Base-by-base conservation (phyloP, 2,888 invertebrate species). In the Lymantria monacha region DNA sequence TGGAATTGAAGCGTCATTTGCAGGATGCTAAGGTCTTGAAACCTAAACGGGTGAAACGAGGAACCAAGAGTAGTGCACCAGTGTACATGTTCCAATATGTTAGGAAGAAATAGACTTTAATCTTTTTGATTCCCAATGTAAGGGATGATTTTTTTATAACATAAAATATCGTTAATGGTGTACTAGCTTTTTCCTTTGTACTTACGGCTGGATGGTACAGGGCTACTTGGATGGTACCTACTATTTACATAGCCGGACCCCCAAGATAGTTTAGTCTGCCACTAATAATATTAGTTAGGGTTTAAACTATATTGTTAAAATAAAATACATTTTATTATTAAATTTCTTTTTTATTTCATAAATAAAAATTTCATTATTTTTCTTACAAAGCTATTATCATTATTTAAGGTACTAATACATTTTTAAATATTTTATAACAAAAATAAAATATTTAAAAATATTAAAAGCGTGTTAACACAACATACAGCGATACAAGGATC, bases 11-110 rank as follows among this genome's bases (percentile, higher is more conserved):
- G 61, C 92, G 93, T 42, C 92, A 93, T 46, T 76, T 97, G 0
- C 94, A 95, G 61, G 93, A 94, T 60, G 94, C 93, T 46, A 94
- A 93, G 43, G 72, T 91, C 0, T 69, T 94, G 42, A 95, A 94
- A 64, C 96, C 96, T 0, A 95, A 93, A 70, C 88, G 91, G 61
- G 70, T 97, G 0, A 91, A 91, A 49, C 77, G 81, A 7, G 97
- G 93, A 1, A 94, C 95, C 0, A 94, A 94, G 63, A 84, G 92
- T 11, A 79, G 93, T 0, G 94, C 97, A 0, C 95, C 97, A 0
- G 92, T 97, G 5, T 97, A 96, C 76, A 88, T 94, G 67, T 97
- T 97, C 92, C 94, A 94, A 63, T 96, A 95, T 74, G 94, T 96
- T 77, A 93, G 97, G 63, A 97, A 97, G 77, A 94, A 94, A 85